phyloP scores from a whole-genome alignment of 2,797 vertebrate genomes.

The Trichosurus vulpecula region DNA sequence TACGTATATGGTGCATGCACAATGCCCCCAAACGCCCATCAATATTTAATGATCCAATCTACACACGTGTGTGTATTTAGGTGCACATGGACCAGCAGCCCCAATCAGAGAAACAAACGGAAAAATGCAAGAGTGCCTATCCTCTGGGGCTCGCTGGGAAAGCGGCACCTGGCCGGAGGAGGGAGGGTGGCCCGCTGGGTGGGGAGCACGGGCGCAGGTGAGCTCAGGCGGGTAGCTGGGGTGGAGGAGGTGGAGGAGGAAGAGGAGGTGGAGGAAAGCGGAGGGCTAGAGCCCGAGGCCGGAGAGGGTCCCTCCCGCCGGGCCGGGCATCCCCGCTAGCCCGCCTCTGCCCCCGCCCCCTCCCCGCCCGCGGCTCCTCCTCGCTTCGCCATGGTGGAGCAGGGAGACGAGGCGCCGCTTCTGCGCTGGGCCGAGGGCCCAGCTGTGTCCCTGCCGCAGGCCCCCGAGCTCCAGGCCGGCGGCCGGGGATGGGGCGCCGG shows the following conservation, averaged over 20 bases:
- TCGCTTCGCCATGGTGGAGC: slow-evolving; percentile 89
- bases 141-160: too few species aligned
- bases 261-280: too few species aligned
- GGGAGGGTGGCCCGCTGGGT: too few species aligned
- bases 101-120: not conserved
- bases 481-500: slow-evolving; percentile 80
- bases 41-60: not conserved
- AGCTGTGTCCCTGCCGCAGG: slow-evolving; percentile 83
- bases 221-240: not conserved
- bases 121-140: not conserved
- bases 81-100: not conserved
- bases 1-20: not conserved
- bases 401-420: slow-evolving; percentile 94
- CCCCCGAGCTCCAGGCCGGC: slow-evolving; percentile 78
- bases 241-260: not conserved
- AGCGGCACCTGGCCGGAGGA: not conserved
- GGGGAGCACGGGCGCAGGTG: not conserved
- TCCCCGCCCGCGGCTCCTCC: slow-evolving; percentile 71
- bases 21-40: not conserved
- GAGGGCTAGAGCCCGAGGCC: not conserved
- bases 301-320: slow-evolving; percentile 54
- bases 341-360: slow-evolving; percentile 71
- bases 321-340: not conserved
- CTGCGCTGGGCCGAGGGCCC: slow-evolving; percentile 96
- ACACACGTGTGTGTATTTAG: not conserved